Evolutionary conservation across 2,888 invertebrate species (phyloP).

Genomic region (Drosophila gaucha): DNA sequence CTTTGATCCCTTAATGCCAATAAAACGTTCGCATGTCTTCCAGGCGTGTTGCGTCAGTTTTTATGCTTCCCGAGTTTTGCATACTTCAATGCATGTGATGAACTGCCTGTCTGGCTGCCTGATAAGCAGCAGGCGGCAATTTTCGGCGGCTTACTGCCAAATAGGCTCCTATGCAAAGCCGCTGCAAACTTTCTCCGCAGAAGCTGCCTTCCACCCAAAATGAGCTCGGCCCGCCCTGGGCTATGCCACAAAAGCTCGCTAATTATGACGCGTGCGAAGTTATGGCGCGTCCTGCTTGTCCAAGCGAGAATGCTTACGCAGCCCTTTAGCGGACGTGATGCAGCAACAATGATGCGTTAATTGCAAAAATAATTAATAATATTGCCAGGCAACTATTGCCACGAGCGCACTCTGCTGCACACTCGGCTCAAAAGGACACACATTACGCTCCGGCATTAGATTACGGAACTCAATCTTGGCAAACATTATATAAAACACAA

Average conservation of each 20-base stretch:
- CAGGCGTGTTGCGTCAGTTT: conserved; percentile 72
- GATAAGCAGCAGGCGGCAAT: conserved; percentile 66
- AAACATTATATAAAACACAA: conserved; percentile 1
- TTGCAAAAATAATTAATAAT: conserved; percentile 78
- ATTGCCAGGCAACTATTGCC: conserved; percentile 37
- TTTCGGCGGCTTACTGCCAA: conserved; percentile 59
- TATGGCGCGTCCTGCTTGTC: conserved; percentile 34
- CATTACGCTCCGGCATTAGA: background rate
- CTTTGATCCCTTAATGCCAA: conserved; percentile 79
- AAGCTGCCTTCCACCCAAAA: conserved; percentile 48
- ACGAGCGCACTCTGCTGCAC: conserved; percentile 6
- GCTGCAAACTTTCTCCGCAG: conserved; percentile 39
- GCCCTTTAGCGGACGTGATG: conserved; percentile 65
- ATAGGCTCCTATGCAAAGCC: conserved; percentile 23
- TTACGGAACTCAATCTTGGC: conserved; percentile 8
- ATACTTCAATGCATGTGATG: conserved; percentile 63
- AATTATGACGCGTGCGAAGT: conserved; percentile 70
- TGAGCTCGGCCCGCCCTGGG: conserved; percentile 36
- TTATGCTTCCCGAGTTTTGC: conserved; percentile 60
- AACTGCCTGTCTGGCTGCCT: conserved; percentile 44
- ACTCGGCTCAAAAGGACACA: conserved; percentile 12
- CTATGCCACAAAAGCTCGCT: conserved; percentile 58
- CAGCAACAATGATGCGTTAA: conserved; percentile 74
- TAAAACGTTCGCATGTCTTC: conserved; percentile 78
- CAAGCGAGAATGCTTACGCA: conserved; percentile 47